Conservation (phyloP, 2,113 vertebrate species). For the Notechis scutatus region DNA sequence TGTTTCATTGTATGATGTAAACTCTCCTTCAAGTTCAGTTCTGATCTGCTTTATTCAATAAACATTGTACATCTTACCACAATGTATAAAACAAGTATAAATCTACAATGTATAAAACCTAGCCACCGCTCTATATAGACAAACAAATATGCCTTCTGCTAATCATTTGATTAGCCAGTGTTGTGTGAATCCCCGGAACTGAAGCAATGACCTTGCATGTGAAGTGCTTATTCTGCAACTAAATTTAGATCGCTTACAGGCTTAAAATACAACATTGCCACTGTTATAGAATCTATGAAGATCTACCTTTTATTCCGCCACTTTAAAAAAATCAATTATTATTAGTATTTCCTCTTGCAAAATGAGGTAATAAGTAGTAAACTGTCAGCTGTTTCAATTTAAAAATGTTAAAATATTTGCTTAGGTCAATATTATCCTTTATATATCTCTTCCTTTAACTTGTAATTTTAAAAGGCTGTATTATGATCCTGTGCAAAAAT, state of each 20-base stretch:
- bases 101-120: background rate
- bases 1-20: background rate
- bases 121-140: background rate
- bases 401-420: background rate
- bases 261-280: background rate
- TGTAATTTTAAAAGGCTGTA: background rate
- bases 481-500: background rate
- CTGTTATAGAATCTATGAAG: background rate
- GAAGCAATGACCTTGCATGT: background rate
- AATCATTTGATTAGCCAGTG: background rate
- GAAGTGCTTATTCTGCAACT: background rate
- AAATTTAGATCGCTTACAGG: background rate
- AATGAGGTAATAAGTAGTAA: background rate
- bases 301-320: background rate
- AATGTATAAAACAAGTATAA: background rate
- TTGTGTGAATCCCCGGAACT: background rate
- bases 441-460: fast-evolving
- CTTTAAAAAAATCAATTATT: background rate
- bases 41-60: background rate
- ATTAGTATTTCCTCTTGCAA: background rate
- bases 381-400: background rate
- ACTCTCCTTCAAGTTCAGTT: background rate
- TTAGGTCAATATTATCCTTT: background rate
- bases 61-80: background rate
- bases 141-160: background rate